Evolutionary conservation across 2,797 vertebrate genomes (phyloP).

Genomic region (Vultur gryphus): DNA sequence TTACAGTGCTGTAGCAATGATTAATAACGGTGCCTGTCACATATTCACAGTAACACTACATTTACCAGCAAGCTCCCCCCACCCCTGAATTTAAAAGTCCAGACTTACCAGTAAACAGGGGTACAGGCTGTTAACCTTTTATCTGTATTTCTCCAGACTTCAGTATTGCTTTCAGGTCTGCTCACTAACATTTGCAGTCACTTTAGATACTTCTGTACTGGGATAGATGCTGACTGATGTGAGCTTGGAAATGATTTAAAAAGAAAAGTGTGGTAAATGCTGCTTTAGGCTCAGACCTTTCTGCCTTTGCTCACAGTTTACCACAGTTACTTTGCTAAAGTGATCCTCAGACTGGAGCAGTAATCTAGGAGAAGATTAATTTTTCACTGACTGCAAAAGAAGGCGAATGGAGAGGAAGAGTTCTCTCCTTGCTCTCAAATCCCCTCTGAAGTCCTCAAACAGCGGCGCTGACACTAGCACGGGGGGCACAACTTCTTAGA

Average conservation of each 20-base stretch:
- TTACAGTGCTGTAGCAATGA: not conserved
- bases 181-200: not conserved
- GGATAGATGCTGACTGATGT: not conserved
- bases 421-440: constrained; percentile 13
- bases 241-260: not conserved
- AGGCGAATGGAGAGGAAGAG: not conserved
- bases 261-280: not conserved
- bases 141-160: constrained; percentile 33
- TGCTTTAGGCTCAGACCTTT: not conserved
- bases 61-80: not conserved
- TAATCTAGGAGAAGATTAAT: not conserved
- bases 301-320: not conserved
- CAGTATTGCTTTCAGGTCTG: not conserved
- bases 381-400: constrained; percentile 9
- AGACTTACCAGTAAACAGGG: constrained; percentile 68
- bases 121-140: not conserved
- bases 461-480: not conserved
- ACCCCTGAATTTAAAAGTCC: not conserved
- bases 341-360: not conserved
- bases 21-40: not conserved
- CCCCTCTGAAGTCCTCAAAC: constrained; percentile 29
- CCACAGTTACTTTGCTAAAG: not conserved
- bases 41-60: not conserved
- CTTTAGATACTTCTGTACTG: not conserved
- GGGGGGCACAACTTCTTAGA: constrained; percentile 8